Conservation (phyloP, 2,113 vertebrate genomes). For the Tamias sibiricus region DNA sequence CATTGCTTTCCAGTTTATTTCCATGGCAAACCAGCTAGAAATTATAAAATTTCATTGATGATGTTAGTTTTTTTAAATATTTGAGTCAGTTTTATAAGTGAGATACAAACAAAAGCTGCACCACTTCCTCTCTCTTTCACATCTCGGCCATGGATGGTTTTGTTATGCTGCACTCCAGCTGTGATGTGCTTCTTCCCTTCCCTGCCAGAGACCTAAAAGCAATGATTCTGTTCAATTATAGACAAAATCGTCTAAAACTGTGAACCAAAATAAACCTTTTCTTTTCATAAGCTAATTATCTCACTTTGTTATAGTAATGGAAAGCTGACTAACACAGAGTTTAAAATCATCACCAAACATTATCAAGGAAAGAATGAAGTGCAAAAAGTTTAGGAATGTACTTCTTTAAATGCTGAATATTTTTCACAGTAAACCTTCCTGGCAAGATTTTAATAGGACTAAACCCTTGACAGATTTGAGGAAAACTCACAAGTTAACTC, state of each 20-base stretch:
- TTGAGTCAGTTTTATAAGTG: not conserved
- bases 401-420: not conserved
- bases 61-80: not conserved
- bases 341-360: not conserved
- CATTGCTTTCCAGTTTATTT: slow-evolving; percentile 20
- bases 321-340: not conserved
- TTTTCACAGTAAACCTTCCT: not conserved
- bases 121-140: not conserved
- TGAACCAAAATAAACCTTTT: not conserved
- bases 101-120: not conserved
- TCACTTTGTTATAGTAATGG: not conserved
- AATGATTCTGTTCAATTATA: not conserved
- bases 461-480: not conserved
- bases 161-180: not conserved
- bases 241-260: not conserved
- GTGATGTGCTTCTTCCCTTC: not conserved
- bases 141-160: not conserved
- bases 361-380: not conserved
- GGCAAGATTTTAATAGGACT: not conserved
- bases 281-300: not conserved
- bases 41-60: slow-evolving; percentile 11
- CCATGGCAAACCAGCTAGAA: slow-evolving; percentile 5
- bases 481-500: not conserved
- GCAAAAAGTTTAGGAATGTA: not conserved
- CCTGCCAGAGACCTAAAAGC: not conserved